These are phyloP conservation scores for Drosophila sturtevanti DNA, from an alignment of 1,140 invertebrate genomes.

Conservation along the genomic window DNA sequence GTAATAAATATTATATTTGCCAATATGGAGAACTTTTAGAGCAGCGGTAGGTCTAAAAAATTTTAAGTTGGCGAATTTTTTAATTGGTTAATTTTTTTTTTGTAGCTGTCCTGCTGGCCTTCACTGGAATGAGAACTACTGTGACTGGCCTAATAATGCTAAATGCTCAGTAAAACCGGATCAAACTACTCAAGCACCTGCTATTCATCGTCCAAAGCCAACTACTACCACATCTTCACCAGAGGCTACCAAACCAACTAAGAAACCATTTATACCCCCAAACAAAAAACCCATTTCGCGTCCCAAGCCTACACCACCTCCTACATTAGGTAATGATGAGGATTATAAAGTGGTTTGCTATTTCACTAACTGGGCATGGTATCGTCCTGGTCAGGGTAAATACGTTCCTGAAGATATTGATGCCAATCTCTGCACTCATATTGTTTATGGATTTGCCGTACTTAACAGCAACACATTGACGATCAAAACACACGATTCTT, in stretches of 20 bases:
- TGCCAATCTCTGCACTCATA: constrained; percentile 88
- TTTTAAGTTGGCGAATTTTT: neutral
- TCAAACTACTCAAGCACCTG: constrained; percentile 47
- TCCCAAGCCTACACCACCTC: constrained; percentile 57
- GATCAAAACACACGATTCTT: constrained; percentile 87
- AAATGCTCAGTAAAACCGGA: constrained; percentile 83
- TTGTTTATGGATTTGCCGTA: constrained; percentile 89
- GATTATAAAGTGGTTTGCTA: constrained; percentile 87
- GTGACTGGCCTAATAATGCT: constrained; percentile 90
- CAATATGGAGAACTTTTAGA: constrained; percentile 87
- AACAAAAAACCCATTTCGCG: constrained; percentile 67
- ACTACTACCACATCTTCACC: constrained; percentile 20
- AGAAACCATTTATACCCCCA: constrained; percentile 59
- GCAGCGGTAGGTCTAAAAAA: constrained; percentile 76
- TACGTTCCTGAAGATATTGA: constrained; percentile 88
- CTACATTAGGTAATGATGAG: constrained; percentile 50
- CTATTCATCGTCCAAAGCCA: constrained; percentile 45
- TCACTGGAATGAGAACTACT: constrained; percentile 90
- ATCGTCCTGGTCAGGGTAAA: constrained; percentile 86
- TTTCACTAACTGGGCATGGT: constrained; percentile 89
- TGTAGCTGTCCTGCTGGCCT: constrained; percentile 87
- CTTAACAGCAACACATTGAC: constrained; percentile 85
- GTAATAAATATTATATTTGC: constrained; percentile 91
- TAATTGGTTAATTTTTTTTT: neutral
- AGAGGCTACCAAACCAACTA: constrained; percentile 42